Evolutionary conservation across 2,888 invertebrate species (phyloP).

Genomic region (Drosophila merina): DNA sequence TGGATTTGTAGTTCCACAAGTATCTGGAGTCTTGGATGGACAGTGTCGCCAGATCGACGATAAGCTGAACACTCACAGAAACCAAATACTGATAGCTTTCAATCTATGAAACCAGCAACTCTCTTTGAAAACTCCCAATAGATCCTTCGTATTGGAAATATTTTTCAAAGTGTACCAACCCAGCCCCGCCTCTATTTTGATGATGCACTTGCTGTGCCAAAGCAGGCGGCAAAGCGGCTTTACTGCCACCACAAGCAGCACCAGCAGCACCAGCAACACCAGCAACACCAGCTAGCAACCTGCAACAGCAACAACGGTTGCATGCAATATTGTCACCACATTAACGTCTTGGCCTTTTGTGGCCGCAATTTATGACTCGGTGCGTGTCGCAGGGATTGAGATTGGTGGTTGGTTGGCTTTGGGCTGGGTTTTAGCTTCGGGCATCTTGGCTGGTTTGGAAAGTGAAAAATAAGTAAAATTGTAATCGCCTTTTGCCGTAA

Average conservation of each 20-base stretch:
- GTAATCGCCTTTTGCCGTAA: conserved; percentile 77
- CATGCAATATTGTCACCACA: conserved; percentile 80
- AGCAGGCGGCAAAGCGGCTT: conserved; percentile 59
- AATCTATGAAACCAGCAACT: not conserved
- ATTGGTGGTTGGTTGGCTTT: conserved; percentile 19
- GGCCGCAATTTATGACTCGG: conserved; percentile 73
- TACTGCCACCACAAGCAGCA: conserved; percentile 36
- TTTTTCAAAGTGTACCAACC: conserved; percentile 6
- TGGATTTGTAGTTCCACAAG: conserved; percentile 14
- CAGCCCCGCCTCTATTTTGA: conserved; percentile 19
- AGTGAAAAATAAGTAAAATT: conserved; percentile 78
- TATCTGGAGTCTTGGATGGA: conserved; percentile 21
- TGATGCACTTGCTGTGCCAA: conserved; percentile 59
- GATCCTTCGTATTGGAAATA: not conserved
- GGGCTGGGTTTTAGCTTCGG: conserved; percentile 13
- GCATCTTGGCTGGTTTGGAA: conserved; percentile 58
- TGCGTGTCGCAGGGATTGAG: conserved; percentile 56
- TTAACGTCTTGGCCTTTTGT: conserved; percentile 78
- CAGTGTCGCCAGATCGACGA: conserved; percentile 61
- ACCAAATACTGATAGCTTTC: not conserved
- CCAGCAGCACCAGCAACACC: conserved; percentile 8
- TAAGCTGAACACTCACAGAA: conserved; percentile 58
- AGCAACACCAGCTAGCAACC: conserved; percentile 23
- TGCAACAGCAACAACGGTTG: conserved; percentile 51
- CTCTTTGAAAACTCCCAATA: not conserved